A percentile compares a stretch with the other conserved stretches of the same genome.
Conservation (phyloP, 2,113 vertebrate genomes). For the Dasypus novemcinctus region DNA sequence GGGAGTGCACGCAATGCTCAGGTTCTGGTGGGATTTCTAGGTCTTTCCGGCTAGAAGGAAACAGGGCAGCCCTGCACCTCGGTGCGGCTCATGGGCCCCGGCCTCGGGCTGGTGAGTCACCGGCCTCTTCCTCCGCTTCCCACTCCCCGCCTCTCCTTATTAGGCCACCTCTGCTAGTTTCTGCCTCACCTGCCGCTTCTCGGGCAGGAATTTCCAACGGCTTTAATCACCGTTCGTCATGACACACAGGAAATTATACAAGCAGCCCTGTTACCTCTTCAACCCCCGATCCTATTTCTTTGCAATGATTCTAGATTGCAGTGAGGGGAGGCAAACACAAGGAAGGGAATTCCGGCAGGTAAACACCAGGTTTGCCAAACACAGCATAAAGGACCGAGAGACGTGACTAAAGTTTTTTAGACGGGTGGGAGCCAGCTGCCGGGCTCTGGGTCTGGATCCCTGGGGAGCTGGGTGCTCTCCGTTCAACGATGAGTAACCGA, state of each 20-base stretch:
- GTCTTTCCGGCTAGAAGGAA: background rate
- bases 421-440: background rate
- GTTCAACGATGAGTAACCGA: rapidly evolving
- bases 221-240: slow-evolving; percentile 55
- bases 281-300: background rate
- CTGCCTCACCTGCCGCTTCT: background rate
- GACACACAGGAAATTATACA: slow-evolving; percentile 69
- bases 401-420: background rate
- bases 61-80: background rate
- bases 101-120: slow-evolving; percentile 72
- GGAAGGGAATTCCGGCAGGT: background rate
- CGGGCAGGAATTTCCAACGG: slow-evolving; percentile 55
- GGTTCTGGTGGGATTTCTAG: background rate
- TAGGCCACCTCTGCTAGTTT: slow-evolving; percentile 3
- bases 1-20: background rate
- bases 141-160: slow-evolving; percentile 46
- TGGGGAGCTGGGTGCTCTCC: background rate
- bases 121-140: background rate
- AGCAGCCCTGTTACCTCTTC: background rate
- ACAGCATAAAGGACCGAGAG: background rate
- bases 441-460: background rate
- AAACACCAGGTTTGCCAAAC: background rate
- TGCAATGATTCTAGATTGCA: background rate
- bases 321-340: background rate
- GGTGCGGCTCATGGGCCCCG: background rate